phyloP scores from a whole-genome alignment of 1,140 invertebrate genomes.

The Drosophila ironensis region DNA sequence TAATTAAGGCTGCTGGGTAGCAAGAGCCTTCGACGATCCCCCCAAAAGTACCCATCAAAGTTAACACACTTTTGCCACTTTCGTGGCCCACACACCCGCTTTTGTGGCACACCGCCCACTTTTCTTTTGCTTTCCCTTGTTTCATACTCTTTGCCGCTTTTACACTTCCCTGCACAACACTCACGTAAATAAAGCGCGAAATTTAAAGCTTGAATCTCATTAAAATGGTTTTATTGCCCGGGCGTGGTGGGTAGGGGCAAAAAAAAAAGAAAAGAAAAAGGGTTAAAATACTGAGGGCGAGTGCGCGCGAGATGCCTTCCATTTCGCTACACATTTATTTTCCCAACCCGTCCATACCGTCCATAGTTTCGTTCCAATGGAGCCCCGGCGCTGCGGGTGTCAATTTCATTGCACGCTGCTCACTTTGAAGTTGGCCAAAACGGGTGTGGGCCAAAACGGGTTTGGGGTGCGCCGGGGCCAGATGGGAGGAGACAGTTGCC shows the following conservation, averaged over 20 bases:
- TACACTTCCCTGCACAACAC: conserved; percentile 17
- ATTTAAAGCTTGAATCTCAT: conserved; percentile 79
- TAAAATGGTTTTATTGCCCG: conserved; percentile 77
- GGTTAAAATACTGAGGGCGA: neutral
- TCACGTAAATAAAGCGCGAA: conserved; percentile 75
- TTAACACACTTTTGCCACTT: conserved; percentile 31
- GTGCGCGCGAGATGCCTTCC: conserved; percentile 43
- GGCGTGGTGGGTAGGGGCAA: conserved; percentile 11
- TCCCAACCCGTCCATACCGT: no score
- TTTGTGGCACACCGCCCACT: conserved; percentile 3
- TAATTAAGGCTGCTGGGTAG: neutral
- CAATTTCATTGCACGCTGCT: conserved; percentile 68
- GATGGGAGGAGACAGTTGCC: conserved; percentile 39
- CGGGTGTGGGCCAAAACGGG: conserved; percentile 1
- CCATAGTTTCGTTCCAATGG: conserved; percentile 64
- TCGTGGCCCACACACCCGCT: conserved; percentile 4
- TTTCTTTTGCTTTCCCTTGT: neutral
- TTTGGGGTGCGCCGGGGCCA: neutral
- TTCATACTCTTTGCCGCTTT: no score
- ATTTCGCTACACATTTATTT: conserved; percentile 76
- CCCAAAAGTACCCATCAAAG: conserved; percentile 10
- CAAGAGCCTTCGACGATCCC: neutral
- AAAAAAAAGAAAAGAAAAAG: neutral
- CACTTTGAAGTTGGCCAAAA: conserved; percentile 66
- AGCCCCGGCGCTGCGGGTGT: conserved; percentile 66